Evolutionary conservation across 2,113 vertebrate species (phyloP).

Genomic region (Misgurnus anguillicaudatus): DNA sequence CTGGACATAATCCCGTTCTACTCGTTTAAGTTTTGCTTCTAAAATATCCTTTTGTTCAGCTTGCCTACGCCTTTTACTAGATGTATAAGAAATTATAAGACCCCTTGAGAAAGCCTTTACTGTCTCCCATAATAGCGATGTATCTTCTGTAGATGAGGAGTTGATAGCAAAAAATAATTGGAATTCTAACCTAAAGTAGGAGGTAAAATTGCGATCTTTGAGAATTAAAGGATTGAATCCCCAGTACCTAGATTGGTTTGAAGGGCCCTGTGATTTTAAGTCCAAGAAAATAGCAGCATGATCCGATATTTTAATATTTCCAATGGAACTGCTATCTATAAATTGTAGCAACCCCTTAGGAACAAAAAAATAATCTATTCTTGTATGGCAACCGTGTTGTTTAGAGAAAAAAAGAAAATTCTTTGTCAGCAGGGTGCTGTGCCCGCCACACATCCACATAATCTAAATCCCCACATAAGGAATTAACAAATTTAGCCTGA

Average conservation of each 20-base stretch:
- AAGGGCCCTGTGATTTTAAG: not conserved
- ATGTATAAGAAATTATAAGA: not conserved
- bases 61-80: not conserved
- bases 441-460: not conserved
- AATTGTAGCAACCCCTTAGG: not conserved
- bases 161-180: constrained; percentile 27
- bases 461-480: constrained; percentile 4
- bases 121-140: not conserved
- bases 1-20: not conserved
- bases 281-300: constrained; percentile 12
- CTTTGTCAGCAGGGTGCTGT: not conserved
- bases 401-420: not conserved
- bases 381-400: constrained; percentile 14
- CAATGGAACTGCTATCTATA: constrained; percentile 8
- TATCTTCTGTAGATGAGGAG: not conserved
- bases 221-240: constrained; percentile 23
- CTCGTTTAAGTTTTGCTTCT: not conserved
- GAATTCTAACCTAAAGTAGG: constrained; percentile 8
- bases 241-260: constrained; percentile 8
- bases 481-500: not conserved
- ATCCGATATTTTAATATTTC: constrained; percentile 12
- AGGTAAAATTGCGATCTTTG: not conserved
- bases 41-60: constrained; percentile 20
- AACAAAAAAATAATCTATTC: not conserved
- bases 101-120: not conserved